phyloP scores from a whole-genome alignment of 2,888 invertebrate genomes.

The Dicyrtomina minuta region DNA sequence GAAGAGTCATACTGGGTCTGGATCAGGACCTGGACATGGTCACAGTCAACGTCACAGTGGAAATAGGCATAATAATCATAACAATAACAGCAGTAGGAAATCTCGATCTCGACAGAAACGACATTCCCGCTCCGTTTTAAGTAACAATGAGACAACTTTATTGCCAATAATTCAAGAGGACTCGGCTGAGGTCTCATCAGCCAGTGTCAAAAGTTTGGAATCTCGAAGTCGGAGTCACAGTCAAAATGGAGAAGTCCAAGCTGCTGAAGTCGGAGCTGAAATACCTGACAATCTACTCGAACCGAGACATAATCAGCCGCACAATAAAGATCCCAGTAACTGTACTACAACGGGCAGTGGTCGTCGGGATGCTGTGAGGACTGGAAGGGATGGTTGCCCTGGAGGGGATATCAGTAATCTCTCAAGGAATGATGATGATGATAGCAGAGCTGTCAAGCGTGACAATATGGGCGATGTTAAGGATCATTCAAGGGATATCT shows the following conservation, averaged over 20 bases:
- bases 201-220: conserved; percentile 30
- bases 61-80: not conserved
- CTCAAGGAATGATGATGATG: conserved; percentile 10
- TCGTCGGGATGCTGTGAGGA: not conserved
- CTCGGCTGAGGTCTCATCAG: conserved; percentile 34
- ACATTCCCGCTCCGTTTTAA: conserved; percentile 18
- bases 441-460: conserved; percentile 14
- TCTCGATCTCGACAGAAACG: conserved; percentile 2
- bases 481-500: conserved; percentile 5
- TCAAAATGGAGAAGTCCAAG: not conserved
- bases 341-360: not conserved
- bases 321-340: not conserved
- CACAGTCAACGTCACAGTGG: not conserved
- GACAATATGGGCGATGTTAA: conserved; percentile 27
- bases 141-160: conserved; percentile 18
- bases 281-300: not conserved
- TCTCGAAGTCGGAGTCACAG: not conserved
- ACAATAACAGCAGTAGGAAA: conserved; percentile 5
- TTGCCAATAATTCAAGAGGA: conserved; percentile 41
- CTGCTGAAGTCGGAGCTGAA: not conserved
- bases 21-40: not conserved
- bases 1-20: not conserved
- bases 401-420: not conserved
- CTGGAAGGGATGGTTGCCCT: not conserved
- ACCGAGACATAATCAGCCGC: not conserved